Evolutionary conservation across 2,797 vertebrate genomes (phyloP).

Genomic region (Aldrovandia affinis): DNA sequence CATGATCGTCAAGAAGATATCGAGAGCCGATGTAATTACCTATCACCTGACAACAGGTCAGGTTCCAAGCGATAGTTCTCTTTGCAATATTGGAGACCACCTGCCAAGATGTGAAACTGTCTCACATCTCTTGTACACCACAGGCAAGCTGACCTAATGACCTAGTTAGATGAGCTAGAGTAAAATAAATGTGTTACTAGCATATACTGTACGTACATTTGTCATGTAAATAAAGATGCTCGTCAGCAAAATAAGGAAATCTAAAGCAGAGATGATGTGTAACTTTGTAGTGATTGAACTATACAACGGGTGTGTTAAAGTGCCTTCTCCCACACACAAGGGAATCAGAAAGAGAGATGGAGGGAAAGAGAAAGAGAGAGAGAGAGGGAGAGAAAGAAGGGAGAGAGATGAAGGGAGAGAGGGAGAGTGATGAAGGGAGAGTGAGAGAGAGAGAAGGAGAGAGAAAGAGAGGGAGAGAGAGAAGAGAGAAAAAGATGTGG

Average conservation of each 20-base stretch:
- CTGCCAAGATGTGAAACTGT: too few relatives aligned
- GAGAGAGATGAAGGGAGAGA: not conserved
- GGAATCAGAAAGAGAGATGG: not conserved
- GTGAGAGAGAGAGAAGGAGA: not conserved
- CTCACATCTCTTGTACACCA: too few relatives aligned
- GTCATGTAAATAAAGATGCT: not conserved
- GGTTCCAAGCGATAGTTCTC: too few relatives aligned
- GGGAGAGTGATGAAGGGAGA: not conserved
- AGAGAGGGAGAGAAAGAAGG: not conserved
- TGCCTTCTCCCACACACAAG: not conserved
- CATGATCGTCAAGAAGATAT: too few relatives aligned
- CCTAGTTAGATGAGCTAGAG: too few relatives aligned
- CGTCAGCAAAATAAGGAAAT: not conserved
- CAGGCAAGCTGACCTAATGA: too few relatives aligned
- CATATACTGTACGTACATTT: too few relatives aligned
- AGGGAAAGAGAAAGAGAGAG: slow-evolving; percentile 1
- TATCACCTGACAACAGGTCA: too few relatives aligned
- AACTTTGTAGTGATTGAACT: not conserved
- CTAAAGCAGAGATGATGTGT: not conserved
- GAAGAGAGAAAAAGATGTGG: not conserved
- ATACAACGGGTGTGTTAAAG: not conserved
- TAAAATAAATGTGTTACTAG: too few relatives aligned
- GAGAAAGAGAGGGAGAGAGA: too few relatives aligned
- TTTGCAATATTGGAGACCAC: too few relatives aligned
- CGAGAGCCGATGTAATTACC: too few relatives aligned